phyloP scores from a whole-genome alignment of 1,140 invertebrate genomes.

The Zaprionus davidi region DNA sequence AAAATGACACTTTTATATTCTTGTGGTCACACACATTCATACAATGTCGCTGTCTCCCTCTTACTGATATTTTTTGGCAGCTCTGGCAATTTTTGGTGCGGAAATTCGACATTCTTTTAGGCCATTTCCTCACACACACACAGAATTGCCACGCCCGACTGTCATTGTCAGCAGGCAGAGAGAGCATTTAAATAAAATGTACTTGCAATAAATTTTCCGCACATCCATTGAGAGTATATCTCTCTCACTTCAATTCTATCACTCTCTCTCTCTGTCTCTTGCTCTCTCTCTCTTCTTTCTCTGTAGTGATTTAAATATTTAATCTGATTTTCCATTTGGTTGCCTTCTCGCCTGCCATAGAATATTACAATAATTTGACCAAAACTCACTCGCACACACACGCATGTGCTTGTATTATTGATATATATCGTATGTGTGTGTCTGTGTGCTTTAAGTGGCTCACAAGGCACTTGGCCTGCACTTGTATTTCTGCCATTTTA shows the following conservation, averaged over 20 bases:
- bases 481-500: constrained; percentile 44
- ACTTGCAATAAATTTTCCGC: constrained; percentile 73
- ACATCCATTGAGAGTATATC: constrained; percentile 20
- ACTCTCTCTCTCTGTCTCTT: constrained; percentile 9
- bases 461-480: constrained; percentile 30
- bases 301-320: constrained; percentile 77
- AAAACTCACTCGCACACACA: constrained; percentile 17
- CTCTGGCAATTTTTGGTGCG: constrained; percentile 21
- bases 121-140: constrained; percentile 1
- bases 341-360: constrained; percentile 37
- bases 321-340: constrained; percentile 77
- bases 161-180: constrained; percentile 64
- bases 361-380: constrained; percentile 52
- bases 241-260: background rate
- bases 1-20: constrained; percentile 74
- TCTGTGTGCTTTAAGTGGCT: constrained; percentile 50
- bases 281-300: constrained; percentile 41
- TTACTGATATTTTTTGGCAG: constrained; percentile 58
- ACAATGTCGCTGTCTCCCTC: background rate
- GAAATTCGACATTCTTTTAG: constrained; percentile 10
- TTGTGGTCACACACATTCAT: constrained; percentile 49
- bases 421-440: constrained; percentile 8
- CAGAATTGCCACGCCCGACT: constrained; percentile 16
- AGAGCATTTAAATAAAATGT: constrained; percentile 77
- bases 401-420: background rate